A percentile compares a stretch with the other conserved stretches of the same genome.
These are phyloP conservation scores for Sylvilagus floridanus DNA, from an alignment of 2,797 vertebrate species.

Conservation along the genomic window DNA sequence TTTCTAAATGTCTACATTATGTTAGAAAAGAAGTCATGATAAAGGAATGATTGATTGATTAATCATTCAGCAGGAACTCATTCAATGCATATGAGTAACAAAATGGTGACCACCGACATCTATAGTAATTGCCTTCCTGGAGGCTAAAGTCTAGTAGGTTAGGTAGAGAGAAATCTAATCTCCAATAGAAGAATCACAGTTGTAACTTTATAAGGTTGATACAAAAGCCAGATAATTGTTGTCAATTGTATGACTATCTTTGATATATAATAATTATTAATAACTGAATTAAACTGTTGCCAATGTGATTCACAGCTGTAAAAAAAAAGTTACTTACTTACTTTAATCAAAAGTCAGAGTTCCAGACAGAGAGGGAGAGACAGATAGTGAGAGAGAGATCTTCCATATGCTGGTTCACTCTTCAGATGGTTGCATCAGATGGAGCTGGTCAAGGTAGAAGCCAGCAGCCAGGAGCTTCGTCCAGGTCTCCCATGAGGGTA, in stretches of 20 bases:
- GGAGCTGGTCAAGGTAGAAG: too few species aligned
- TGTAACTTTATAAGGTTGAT: not conserved
- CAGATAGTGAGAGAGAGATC: too few species aligned
- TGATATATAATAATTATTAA: not conserved
- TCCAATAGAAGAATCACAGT: not conserved
- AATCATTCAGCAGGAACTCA: not conserved
- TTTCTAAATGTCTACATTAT: not conserved
- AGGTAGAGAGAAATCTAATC: not conserved
- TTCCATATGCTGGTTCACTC: too few species aligned
- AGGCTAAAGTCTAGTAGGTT: not conserved
- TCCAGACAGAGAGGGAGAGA: too few species aligned
- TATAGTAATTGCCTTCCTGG: not conserved
- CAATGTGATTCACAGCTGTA: not conserved
- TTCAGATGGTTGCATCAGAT: too few species aligned
- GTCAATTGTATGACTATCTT: too few species aligned
- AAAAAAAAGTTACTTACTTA: too few species aligned
- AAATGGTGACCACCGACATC: not conserved
- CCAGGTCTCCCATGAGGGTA: too few species aligned
- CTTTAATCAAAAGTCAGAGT: too few species aligned
- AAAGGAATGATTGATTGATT: not conserved
- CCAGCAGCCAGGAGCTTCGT: too few species aligned
- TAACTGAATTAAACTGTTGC: not conserved
- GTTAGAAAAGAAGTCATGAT: not conserved
- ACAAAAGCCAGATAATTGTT: not conserved
- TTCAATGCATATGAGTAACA: not conserved